Conservation (phyloP, 2,888 invertebrate species). For the Drosophila neonasuta region DNA sequence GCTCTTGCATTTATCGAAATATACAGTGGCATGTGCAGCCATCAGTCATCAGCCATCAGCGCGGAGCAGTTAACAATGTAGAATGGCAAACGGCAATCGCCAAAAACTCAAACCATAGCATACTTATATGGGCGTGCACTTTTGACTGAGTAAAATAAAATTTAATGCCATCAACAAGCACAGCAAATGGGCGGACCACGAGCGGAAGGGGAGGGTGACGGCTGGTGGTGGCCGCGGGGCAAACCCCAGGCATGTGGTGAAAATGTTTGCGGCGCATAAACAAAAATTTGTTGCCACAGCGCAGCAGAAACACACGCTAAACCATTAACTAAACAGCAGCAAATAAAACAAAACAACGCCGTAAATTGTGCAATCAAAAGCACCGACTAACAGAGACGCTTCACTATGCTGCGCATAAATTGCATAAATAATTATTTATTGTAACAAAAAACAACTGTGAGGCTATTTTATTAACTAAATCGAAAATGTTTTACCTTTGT, state of each 20-base stretch:
- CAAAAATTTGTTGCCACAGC: conserved; percentile 74
- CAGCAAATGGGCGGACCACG: not conserved
- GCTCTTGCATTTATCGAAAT: conserved; percentile 62
- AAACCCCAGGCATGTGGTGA: conserved; percentile 47
- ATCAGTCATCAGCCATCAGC: conserved; percentile 47
- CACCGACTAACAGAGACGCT: conserved; percentile 29
- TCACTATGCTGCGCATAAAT: too few species aligned
- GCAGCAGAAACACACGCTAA: conserved; percentile 66
- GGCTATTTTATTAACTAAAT: not conserved
- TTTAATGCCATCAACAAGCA: conserved; percentile 69
- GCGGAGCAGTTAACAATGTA: conserved; percentile 56
- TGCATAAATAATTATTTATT: not conserved
- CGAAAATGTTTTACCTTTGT: not conserved
- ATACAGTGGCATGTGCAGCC: conserved; percentile 57
- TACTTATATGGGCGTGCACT: conserved; percentile 57
- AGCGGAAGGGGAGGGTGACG: not conserved
- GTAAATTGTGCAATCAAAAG: not conserved
- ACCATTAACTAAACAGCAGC: conserved; percentile 75
- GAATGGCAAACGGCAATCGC: conserved; percentile 14
- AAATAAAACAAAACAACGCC: conserved; percentile 64
- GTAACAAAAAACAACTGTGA: not conserved
- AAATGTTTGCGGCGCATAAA: conserved; percentile 78
- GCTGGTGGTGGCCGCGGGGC: not conserved
- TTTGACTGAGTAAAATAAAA: conserved; percentile 66
- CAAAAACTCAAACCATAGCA: conserved; percentile 42